These are phyloP conservation scores for Nesidiocoris tenuis DNA, from an alignment of 2,888 invertebrate species.

Conservation along the genomic window DNA sequence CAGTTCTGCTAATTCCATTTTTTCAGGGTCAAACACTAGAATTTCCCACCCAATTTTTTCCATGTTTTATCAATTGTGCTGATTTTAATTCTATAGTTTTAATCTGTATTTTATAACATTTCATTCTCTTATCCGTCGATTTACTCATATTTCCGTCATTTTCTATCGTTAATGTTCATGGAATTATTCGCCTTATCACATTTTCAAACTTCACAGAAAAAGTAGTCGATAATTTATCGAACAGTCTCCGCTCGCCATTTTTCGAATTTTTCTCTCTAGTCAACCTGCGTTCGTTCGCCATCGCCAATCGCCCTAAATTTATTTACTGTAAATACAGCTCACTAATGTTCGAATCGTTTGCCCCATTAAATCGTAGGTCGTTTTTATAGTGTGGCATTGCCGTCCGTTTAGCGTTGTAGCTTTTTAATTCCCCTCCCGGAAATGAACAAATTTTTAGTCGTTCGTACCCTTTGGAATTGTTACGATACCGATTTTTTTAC, in stretches of 20 bases:
- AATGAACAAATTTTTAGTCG: background rate
- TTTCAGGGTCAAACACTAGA: too few relatives aligned
- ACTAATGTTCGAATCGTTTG: background rate
- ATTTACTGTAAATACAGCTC: constrained; percentile 14
- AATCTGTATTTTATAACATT: too few relatives aligned
- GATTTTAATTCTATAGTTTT: too few relatives aligned
- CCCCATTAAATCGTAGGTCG: background rate
- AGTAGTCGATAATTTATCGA: too few relatives aligned
- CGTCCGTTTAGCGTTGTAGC: background rate
- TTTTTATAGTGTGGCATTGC: background rate
- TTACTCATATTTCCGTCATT: too few relatives aligned
- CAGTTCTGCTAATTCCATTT: too few relatives aligned
- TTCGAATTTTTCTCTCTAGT: constrained; percentile 23
- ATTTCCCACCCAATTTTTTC: too few relatives aligned
- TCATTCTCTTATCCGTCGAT: too few relatives aligned
- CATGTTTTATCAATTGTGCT: too few relatives aligned
- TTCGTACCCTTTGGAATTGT: background rate
- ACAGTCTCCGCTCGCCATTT: background rate
- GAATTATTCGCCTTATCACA: too few relatives aligned
- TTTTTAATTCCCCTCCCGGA: background rate
- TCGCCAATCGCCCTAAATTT: constrained; percentile 24
- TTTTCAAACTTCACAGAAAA: too few relatives aligned
- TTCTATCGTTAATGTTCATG: too few relatives aligned
- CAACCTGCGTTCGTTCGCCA: constrained; percentile 19
- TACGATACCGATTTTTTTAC: background rate